phyloP scores from a whole-genome alignment of 2,888 invertebrate genomes.

The Diachrysia chrysitis region DNA sequence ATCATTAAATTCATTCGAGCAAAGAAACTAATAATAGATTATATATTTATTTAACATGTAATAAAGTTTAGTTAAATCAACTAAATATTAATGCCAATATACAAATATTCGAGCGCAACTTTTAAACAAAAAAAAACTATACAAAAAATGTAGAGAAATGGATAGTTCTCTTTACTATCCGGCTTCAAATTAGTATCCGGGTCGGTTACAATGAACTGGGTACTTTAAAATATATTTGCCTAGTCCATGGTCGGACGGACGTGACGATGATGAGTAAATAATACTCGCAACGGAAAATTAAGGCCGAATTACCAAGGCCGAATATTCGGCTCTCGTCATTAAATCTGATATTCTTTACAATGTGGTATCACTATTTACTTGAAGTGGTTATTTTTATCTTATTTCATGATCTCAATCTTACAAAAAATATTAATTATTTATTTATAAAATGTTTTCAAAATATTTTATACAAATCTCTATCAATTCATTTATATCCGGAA shows the following conservation, averaged over 20 bases:
- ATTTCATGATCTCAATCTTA: not conserved
- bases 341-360: not conserved
- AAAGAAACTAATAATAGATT: no score
- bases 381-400: not conserved
- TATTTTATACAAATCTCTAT: constrained; percentile 20
- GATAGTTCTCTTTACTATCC: constrained; percentile 11
- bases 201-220: constrained; percentile 7
- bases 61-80: not conserved
- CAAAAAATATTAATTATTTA: not conserved
- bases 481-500: constrained; percentile 56
- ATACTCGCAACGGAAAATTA: not conserved
- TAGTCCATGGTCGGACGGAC: no score
- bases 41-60: no score
- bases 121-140: not conserved
- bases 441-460: constrained; percentile 6
- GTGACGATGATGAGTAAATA: not conserved
- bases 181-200: constrained; percentile 17
- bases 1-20: no score
- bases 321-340: not conserved
- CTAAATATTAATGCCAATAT: constrained; percentile 9
- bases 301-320: not conserved
- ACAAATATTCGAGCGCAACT: constrained; percentile 14
- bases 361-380: not conserved
- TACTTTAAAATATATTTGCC: not conserved
- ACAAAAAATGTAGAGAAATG: constrained; percentile 11